Base-by-base conservation (phyloP, 2,888 invertebrate species). In the Clunio marinus region DNA sequence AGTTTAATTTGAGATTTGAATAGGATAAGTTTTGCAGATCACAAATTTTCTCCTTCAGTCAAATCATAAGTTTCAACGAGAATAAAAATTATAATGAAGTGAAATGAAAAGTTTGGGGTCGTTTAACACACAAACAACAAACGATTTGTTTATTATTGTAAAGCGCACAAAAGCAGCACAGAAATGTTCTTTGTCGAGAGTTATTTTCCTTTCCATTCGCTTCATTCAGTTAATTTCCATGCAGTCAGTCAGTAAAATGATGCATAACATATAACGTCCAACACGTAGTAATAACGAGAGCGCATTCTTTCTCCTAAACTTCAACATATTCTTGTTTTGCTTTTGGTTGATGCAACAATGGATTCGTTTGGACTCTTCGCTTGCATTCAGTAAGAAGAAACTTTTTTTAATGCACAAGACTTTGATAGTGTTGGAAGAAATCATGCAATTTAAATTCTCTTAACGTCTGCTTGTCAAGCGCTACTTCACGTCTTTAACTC, bases 91-190 rank as follows among this genome's bases (percentile, higher is more conserved):
- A 41, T 41, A 41, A 41, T 41, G 41, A 10, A n/a, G n/a, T 15
- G 41, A 41, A 15, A 41, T n/a, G 15, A n/a, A 15, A 41, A 41
- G 15, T 15, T 41, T n/a, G 2, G 41, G 41, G 41, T 41, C 41
- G 41, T 41, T 41, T 41, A 41, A 10, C 41, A 62, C 41, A 41
- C 41, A 41, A 37, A 62, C 20, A 37, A 37, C 62, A 62, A 62
- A 62, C 46, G 63, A 46, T 45, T 63, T 63, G 63, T 63, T 63
- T 63, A 63, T 63, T 46, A 63, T 63, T 63, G 46, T 63, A 41
- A 63, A 17, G 46, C 63, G 37, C 63, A 63, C 63, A 63, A 17
- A 63, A 45, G 41, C 41, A 15, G 41, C 41, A 41, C 17, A 51
- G 10, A 51, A 51, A 2, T 4, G 51, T 51, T 51, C 15, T 22